Conservation (phyloP, 2,797 vertebrate genomes). For the Pterois miles region DNA sequence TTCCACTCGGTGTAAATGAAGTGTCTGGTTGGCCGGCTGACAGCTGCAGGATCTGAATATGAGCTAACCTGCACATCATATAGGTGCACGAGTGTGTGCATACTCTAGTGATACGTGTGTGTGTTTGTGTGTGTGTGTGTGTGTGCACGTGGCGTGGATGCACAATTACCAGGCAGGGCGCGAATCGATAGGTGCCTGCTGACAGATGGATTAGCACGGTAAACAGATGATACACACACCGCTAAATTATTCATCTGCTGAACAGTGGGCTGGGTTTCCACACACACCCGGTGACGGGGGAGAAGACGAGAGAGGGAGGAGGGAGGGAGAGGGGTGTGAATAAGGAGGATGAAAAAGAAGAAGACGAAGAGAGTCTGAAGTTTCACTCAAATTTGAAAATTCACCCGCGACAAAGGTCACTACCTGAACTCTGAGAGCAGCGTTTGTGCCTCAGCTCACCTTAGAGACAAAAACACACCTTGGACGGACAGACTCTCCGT, state of each 20-base stretch:
- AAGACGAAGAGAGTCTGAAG: too few species aligned
- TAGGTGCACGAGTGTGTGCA: constrained; percentile 22
- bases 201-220: constrained; percentile 91
- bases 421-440: constrained; percentile 5
- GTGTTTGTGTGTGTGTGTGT: constrained; percentile 31
- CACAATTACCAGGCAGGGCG: constrained; percentile 88
- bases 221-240: constrained; percentile 90
- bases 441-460: constrained; percentile 1
- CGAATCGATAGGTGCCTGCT: constrained; percentile 87
- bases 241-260: constrained; percentile 88
- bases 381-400: constrained; percentile 3
- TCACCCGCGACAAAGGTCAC: constrained; percentile 32
- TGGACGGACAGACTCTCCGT: constrained; percentile 12
- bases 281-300: constrained; percentile 54
- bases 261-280: constrained; percentile 82
- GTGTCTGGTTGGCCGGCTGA: constrained; percentile 70
- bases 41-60: constrained; percentile 81
- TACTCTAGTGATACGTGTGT: background rate
- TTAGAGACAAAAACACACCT: background rate
- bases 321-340: constrained; percentile 7
- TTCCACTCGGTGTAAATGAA: constrained; percentile 67
- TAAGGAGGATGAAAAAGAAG: constrained; percentile 21
- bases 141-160: constrained; percentile 68
- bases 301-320: constrained; percentile 14
- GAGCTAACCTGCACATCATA: constrained; percentile 73